Evolutionary conservation across 1,140 invertebrate genomes (phyloP).

Genomic region (Drosophila seguyi): DNA sequence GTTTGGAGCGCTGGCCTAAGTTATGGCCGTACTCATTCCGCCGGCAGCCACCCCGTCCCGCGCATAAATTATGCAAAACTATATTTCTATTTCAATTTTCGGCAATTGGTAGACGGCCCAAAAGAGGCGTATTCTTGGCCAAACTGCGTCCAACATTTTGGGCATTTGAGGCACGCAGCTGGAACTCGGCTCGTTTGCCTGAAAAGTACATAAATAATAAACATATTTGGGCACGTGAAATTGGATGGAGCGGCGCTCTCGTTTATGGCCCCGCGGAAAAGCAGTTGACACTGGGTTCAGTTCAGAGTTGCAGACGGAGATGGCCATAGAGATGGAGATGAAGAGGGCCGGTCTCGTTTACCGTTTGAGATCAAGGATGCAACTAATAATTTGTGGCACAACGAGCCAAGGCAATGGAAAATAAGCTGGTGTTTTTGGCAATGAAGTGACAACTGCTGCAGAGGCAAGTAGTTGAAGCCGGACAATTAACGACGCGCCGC

Average conservation of each 20-base stretch:
- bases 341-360: constrained; percentile 28
- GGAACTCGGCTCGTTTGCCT: constrained; percentile 25
- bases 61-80: constrained; percentile 77
- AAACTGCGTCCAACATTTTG: constrained; percentile 36
- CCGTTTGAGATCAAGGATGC: constrained; percentile 77
- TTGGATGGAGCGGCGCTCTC: constrained; percentile 8
- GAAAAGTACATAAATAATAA: constrained; percentile 18
- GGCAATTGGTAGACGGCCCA: constrained; percentile 16
- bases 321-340: constrained; percentile 3
- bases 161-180: constrained; percentile 28
- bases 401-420: constrained; percentile 48
- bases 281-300: constrained; percentile 55
- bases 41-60: constrained; percentile 27
- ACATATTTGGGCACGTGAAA: constrained; percentile 54
- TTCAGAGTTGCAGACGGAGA: constrained; percentile 12
- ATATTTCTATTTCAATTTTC: constrained; percentile 42
- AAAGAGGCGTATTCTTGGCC: constrained; percentile 53
- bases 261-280: constrained; percentile 58
- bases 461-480: constrained; percentile 31
- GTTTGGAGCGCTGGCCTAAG: constrained; percentile 22
- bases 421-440: constrained; percentile 31
- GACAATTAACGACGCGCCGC: constrained; percentile 32
- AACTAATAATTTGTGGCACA: constrained; percentile 49
- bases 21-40: constrained; percentile 50
- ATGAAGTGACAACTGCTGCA: constrained; percentile 50